Evolutionary conservation across 1,140 invertebrate species (phyloP).

Genomic region (Ruditapes philippinarum): DNA sequence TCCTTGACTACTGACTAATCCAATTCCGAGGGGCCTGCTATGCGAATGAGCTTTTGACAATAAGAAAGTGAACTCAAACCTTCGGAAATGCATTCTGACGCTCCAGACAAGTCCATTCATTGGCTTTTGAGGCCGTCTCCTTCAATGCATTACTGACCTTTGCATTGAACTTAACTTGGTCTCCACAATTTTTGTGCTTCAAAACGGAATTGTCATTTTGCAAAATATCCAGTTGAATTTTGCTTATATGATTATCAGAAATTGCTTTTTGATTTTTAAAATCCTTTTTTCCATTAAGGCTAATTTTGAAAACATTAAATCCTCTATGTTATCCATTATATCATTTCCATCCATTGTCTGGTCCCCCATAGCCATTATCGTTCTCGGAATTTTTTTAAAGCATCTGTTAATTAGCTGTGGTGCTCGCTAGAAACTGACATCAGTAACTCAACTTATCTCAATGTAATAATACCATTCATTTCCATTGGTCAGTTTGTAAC

Average conservation of each 20-base stretch:
- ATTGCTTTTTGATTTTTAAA: background rate
- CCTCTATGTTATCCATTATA: background rate
- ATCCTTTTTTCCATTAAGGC: background rate
- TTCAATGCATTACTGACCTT: background rate
- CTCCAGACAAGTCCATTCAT: background rate
- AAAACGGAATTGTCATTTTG: background rate
- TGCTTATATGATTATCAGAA: background rate
- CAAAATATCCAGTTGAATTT: slow-evolving; percentile 1
- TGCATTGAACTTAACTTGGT: background rate
- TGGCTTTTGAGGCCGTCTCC: background rate
- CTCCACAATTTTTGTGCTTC: background rate
- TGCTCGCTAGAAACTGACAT: too few species aligned
- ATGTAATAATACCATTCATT: too few species aligned
- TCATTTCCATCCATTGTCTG: too few species aligned
- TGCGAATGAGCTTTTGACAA: background rate
- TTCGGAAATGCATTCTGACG: background rate
- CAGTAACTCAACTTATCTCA: too few species aligned
- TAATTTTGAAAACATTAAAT: background rate
- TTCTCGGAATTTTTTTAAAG: too few species aligned
- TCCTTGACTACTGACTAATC: slow-evolving; percentile 6
- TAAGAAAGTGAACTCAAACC: background rate
- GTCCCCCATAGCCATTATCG: too few species aligned
- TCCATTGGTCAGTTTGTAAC: too few species aligned
- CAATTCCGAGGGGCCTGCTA: background rate
- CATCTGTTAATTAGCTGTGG: too few species aligned